Conservation (phyloP, 2,113 vertebrate species). For the Clarias gariepinus region DNA sequence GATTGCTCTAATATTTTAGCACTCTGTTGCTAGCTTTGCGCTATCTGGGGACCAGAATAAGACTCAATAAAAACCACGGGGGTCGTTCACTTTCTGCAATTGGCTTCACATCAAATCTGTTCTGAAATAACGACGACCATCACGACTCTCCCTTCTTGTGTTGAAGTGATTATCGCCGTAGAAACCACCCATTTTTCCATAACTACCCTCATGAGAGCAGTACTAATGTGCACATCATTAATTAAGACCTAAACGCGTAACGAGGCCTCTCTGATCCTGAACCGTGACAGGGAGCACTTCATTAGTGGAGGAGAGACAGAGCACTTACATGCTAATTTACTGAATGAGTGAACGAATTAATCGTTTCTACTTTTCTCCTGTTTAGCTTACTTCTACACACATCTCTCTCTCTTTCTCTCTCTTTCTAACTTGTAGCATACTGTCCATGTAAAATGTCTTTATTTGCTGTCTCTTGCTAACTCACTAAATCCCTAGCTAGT, state of each 20-base stretch:
- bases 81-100: not conserved
- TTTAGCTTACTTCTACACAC: not conserved
- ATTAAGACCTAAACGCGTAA: slow-evolving; percentile 39
- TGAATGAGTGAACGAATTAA: not conserved
- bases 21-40: not conserved
- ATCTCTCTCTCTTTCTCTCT: not conserved
- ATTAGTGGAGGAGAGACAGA: slow-evolving; percentile 14
- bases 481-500: not conserved
- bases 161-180: not conserved
- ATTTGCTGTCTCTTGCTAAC: not conserved
- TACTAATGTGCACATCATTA: slow-evolving; percentile 47
- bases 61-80: not conserved
- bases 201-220: slow-evolving; percentile 6
- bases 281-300: slow-evolving; percentile 33
- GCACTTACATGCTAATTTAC: slow-evolving; percentile 5
- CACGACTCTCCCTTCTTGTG: not conserved
- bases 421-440: not conserved
- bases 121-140: not conserved
- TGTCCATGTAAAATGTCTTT: not conserved
- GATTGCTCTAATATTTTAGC: not conserved
- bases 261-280: slow-evolving; percentile 24
- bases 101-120: not conserved
- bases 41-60: not conserved
- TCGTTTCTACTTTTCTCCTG: not conserved
- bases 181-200: not conserved